Base-by-base conservation (phyloP, 2,797 vertebrate genomes). In the Oreochromis mossambicus region DNA sequence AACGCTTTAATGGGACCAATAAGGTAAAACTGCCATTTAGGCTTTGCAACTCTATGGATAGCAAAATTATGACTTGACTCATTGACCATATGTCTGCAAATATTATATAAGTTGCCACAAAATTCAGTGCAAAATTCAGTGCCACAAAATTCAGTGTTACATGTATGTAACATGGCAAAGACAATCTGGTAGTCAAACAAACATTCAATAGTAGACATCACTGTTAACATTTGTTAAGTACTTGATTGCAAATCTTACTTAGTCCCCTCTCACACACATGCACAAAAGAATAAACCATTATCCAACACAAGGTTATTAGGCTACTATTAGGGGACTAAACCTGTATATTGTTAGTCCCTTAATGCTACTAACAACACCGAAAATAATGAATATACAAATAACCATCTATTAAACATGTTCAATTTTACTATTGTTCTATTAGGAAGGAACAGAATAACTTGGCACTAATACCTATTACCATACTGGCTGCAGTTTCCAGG, bases 1-100 rank as follows among this genome's bases (percentile, higher is more conserved):
- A 91, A 88, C 61, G 86, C 41, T 83, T 34, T 81, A 41, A 87
- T 68, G 83, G 48, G 66, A 73, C 14, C 6, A 5, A 70, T 73
- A 73, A 46, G 17, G 68, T 63, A 70, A 77, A 83, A 5, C 8
- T 10, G 41, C 21, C 14, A 70, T 70, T 70, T 70, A 43, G 26
- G 38, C 38, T 70, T 70, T 7, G 7, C 21, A 70, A 2, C 66
- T 26, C 21, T 1, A 70, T 24, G 21, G 13, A 70, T 70, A 70
- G 8, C 13, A 43, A 68, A 24, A 46, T 26, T 26, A 70, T 43
- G 38, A 46, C 55, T 14, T 17, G 24, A 29, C 58, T 82, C 10
- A 36, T n/a, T 51, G 58, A 56, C 46, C 17, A 0, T 43, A 54
- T 77, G 12, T 55, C 9, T 76, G 50, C 41, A 41, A 68, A 68